A percentile compares a stretch with the other conserved stretches of the same genome.
Conservation (phyloP, 2,113 vertebrate genomes). For the Catharus minimus region DNA sequence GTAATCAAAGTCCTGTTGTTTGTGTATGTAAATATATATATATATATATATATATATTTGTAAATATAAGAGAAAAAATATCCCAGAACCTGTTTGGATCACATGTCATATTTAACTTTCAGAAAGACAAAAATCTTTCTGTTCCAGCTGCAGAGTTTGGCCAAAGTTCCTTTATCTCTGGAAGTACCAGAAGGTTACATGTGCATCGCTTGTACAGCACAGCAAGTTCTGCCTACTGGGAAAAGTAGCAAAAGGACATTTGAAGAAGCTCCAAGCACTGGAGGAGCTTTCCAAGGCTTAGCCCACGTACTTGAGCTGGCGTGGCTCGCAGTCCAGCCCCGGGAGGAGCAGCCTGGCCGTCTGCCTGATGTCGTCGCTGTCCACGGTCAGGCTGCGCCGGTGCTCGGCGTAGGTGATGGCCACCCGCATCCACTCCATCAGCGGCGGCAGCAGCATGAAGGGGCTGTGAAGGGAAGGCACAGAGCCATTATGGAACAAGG, state of each 20-base stretch:
- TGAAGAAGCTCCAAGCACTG: neutral
- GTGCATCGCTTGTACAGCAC: rapidly evolving
- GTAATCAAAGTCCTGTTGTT: too few relatives aligned
- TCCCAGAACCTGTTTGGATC: too few relatives aligned
- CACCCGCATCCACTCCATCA: conserved; percentile 99
- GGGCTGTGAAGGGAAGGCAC: conserved; percentile 74
- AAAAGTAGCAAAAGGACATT: rapidly evolving
- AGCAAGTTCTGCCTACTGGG: rapidly evolving
- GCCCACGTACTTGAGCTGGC: conserved; percentile 88
- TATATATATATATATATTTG: too few relatives aligned
- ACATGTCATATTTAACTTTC: neutral
- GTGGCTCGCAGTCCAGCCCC: conserved; percentile 93
- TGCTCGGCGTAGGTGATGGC: conserved; percentile 96
- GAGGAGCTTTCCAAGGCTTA: neutral
- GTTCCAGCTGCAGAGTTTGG: neutral
- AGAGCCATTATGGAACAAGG: rapidly evolving
- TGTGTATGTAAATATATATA: too few relatives aligned
- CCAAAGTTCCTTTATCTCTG: neutral
- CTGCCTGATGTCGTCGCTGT: conserved; percentile 95
- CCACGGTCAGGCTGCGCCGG: conserved; percentile 91
- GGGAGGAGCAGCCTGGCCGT: conserved; percentile 90
- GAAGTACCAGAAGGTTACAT: rapidly evolving
- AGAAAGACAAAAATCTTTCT: neutral
- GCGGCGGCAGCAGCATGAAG: conserved; percentile 92
- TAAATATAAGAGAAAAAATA: too few relatives aligned